phyloP scores from a whole-genome alignment of 2,888 invertebrate species.

The Phengaris arion region DNA sequence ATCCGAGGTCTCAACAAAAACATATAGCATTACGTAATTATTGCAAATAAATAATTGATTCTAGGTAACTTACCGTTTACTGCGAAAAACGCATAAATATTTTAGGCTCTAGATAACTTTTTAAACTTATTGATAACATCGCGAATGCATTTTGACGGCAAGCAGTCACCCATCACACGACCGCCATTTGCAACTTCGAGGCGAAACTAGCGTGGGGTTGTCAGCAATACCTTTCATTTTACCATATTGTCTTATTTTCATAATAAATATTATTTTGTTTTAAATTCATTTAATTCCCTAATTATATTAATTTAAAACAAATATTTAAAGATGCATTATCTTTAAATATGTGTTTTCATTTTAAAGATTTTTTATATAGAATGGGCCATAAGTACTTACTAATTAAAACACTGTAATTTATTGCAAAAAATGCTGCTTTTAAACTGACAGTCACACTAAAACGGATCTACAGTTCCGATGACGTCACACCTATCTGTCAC shows the following conservation, averaged over 20 bases:
- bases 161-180: slow-evolving; percentile 61
- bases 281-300: no score
- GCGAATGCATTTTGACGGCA: slow-evolving; percentile 63
- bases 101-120: slow-evolving; percentile 42
- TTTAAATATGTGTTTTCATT: no score
- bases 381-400: no score
- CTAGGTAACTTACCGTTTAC: slow-evolving; percentile 46
- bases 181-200: slow-evolving; percentile 63
- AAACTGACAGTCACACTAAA: no score
- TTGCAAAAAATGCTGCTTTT: no score
- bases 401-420: no score
- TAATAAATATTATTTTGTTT: neutral
- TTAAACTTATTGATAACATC: slow-evolving; percentile 54
- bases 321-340: no score
- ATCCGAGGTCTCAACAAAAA: slow-evolving; percentile 57
- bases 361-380: no score
- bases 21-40: slow-evolving; percentile 58
- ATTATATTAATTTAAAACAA: no score
- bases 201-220: slow-evolving; percentile 18
- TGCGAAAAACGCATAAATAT: slow-evolving; percentile 32
- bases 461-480: no score
- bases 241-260: neutral
- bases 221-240: neutral
- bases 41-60: slow-evolving; percentile 31
- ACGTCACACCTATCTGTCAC: no score